Evolutionary conservation across 2,113 vertebrate species (phyloP).

Genomic region (Jaculus jaculus): DNA sequence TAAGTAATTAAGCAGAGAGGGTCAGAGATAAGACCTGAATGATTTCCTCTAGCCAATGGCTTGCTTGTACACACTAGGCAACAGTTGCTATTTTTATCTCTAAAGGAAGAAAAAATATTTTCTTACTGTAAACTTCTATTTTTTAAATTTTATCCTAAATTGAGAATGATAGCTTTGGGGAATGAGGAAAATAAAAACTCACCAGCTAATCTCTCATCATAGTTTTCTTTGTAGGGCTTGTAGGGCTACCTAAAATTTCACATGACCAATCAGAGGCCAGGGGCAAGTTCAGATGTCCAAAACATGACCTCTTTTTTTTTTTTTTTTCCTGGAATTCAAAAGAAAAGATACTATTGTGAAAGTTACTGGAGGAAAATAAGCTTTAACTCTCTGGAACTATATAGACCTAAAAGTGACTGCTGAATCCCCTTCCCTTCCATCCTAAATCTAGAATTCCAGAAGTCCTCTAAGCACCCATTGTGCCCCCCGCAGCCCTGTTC

Average conservation of each 20-base stretch:
- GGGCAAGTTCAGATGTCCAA: slow-evolving; percentile 8
- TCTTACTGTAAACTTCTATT: not conserved
- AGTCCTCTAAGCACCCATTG: accelerated
- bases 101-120: not conserved
- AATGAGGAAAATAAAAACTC: not conserved
- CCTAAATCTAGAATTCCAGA: not conserved
- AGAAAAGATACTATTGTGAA: not conserved
- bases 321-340: not conserved
- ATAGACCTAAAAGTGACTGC: not conserved
- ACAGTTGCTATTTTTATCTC: slow-evolving; percentile 54
- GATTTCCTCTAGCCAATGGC: slow-evolving; percentile 27
- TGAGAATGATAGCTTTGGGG: not conserved
- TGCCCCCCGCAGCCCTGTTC: not conserved
- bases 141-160: not conserved
- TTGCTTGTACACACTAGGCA: not conserved
- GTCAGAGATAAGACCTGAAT: slow-evolving; percentile 24
- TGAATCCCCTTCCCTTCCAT: not conserved
- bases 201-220: not conserved
- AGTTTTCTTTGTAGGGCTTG: not conserved
- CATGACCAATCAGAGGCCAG: not conserved
- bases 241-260: not conserved
- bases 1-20: slow-evolving; percentile 17
- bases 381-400: not conserved
- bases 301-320: not conserved
- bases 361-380: not conserved